Evolutionary conservation across 2,888 invertebrate species (phyloP).

Genomic region (Macrostomum cliftonense): DNA sequence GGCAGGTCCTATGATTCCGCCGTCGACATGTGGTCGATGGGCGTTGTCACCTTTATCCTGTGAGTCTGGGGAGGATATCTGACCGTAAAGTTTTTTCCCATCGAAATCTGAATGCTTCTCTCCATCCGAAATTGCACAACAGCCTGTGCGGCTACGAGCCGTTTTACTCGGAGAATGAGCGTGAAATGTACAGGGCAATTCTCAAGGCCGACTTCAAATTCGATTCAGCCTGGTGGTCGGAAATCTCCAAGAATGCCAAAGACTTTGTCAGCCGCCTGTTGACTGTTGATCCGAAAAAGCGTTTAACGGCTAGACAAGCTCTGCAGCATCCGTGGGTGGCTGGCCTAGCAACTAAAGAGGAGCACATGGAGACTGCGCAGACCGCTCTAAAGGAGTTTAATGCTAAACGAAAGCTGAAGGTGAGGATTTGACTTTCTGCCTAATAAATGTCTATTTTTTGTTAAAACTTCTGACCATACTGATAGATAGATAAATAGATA

Average conservation of each 20-base stretch:
- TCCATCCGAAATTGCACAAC: no score
- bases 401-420: slow-evolving; percentile 27
- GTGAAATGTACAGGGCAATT: slow-evolving; percentile 29
- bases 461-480: no score
- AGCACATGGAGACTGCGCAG: slow-evolving; percentile 24
- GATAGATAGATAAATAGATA: no score
- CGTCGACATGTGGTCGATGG: slow-evolving; percentile 34
- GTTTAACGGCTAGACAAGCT: slow-evolving; percentile 24
- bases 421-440: no score
- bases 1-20: slow-evolving; percentile 16
- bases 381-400: slow-evolving; percentile 32
- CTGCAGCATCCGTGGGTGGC: slow-evolving; percentile 28
- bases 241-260: slow-evolving; percentile 34
- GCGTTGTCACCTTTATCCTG: slow-evolving; percentile 34
- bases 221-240: slow-evolving; percentile 29
- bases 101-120: no score
- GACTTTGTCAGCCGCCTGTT: slow-evolving; percentile 25
- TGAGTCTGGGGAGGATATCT: slow-evolving; percentile 16
- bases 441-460: no score
- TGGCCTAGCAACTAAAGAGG: slow-evolving; percentile 19
- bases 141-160: slow-evolving; percentile 36
- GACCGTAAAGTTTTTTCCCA: no score
- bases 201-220: slow-evolving; percentile 29
- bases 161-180: slow-evolving; percentile 27
- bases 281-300: slow-evolving; percentile 19